Evolutionary conservation across 2,888 invertebrate genomes (phyloP).

Genomic region (Schizotus pectinicornis): DNA sequence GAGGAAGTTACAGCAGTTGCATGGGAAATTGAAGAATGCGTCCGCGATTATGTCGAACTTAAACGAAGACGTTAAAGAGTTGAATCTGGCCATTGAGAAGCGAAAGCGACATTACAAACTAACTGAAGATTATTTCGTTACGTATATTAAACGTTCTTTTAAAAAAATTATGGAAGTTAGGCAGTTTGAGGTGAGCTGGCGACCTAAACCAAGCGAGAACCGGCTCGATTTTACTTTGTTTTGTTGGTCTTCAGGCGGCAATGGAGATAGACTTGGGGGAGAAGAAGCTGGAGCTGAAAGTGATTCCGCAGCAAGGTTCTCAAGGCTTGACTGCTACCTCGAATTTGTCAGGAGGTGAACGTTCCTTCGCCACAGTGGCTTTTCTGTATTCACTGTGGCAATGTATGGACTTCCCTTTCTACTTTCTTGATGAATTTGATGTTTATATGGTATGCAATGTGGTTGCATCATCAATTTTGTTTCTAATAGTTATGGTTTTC

Average conservation of each 20-base stretch:
- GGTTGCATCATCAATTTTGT: not conserved
- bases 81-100: slow-evolving; percentile 44
- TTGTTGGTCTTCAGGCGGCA: slow-evolving; percentile 59
- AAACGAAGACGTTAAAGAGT: slow-evolving; percentile 40
- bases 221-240: too few species aligned
- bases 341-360: slow-evolving; percentile 92
- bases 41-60: slow-evolving; percentile 46
- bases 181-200: slow-evolving; percentile 67
- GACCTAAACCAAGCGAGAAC: too few species aligned
- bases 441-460: slow-evolving; percentile 82
- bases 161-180: slow-evolving; percentile 63
- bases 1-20: slow-evolving; percentile 47
- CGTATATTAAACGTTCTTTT: slow-evolving; percentile 59
- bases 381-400: slow-evolving; percentile 94
- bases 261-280: slow-evolving; percentile 63
- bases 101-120: slow-evolving; percentile 52
- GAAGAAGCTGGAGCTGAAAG: slow-evolving; percentile 61
- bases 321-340: slow-evolving; percentile 63
- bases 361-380: slow-evolving; percentile 94
- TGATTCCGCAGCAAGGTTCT: slow-evolving; percentile 63
- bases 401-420: slow-evolving; percentile 89
- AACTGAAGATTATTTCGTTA: slow-evolving; percentile 55
- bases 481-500: slow-evolving; percentile 37
- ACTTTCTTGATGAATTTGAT: slow-evolving; percentile 95
- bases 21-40: slow-evolving; percentile 49